Evolutionary conservation across 2,113 vertebrate species (phyloP).

Genomic region (Dicrurus megarhynchus): DNA sequence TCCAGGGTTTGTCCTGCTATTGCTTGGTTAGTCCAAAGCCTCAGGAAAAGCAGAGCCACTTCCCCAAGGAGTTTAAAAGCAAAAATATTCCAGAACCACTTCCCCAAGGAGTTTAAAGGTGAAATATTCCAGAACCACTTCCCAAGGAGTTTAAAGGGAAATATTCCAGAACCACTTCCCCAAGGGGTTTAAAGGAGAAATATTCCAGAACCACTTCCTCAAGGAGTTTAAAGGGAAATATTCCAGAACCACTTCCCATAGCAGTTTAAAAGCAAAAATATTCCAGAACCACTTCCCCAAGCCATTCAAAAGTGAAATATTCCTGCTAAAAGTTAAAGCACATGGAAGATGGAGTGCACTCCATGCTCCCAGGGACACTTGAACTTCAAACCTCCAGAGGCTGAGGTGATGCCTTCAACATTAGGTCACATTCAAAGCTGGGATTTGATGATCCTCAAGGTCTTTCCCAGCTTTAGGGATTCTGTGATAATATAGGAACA

Average conservation of each 20-base stretch:
- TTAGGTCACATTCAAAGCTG: not conserved
- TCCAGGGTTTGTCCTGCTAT: not conserved
- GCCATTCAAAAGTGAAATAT: not conserved
- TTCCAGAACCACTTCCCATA: too few species aligned
- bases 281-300: not conserved
- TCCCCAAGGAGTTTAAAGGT: too few species aligned
- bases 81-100: not conserved
- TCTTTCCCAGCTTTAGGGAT: not conserved
- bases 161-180: too few species aligned
- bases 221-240: too few species aligned
- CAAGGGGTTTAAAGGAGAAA: too few species aligned
- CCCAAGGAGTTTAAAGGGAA: too few species aligned
- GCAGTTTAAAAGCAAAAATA: not conserved
- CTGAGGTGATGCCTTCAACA: not conserved
- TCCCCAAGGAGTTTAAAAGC: not conserved
- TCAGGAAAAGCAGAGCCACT: not conserved
- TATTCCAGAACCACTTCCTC: too few species aligned
- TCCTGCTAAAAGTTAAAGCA: not conserved
- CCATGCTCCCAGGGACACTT: not conserved
- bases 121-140: too few species aligned
- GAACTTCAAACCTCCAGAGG: not conserved
- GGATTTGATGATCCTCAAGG: not conserved
- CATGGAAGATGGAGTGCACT: not conserved
- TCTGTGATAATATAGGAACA: accelerated
- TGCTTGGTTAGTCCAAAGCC: not conserved